Conservation (phyloP, 1,140 invertebrate genomes). For the Apis laboriosa region DNA sequence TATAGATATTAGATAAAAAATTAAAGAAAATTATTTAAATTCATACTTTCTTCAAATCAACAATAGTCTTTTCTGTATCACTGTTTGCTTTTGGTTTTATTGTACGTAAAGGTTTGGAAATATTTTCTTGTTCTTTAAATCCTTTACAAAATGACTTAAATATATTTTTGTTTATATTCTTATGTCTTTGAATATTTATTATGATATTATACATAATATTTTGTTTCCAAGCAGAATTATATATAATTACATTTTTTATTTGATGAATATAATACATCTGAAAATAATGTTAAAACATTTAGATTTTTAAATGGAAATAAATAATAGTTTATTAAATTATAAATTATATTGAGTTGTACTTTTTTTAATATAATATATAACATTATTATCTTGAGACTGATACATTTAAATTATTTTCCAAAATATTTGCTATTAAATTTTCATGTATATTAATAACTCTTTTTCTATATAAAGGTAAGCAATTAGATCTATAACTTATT, state of each 20-base stretch:
- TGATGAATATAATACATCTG: conserved; percentile 69
- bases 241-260: conserved; percentile 40
- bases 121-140: background rate
- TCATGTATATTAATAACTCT: conserved; percentile 77
- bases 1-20: conserved; percentile 6
- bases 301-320: conserved; percentile 9
- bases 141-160: conserved; percentile 40
- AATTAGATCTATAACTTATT: conserved; percentile 76
- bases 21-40: conserved; percentile 5
- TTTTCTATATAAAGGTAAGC: conserved; percentile 72
- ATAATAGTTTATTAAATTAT: conserved; percentile 30
- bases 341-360: conserved; percentile 17
- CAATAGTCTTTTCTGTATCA: conserved; percentile 82
- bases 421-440: conserved; percentile 72
- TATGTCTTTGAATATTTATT: conserved; percentile 19
- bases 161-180: conserved; percentile 23
- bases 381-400: conserved; percentile 60
- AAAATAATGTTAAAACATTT: conserved; percentile 32
- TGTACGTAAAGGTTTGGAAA: conserved; percentile 77
- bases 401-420: conserved; percentile 73
- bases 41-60: conserved; percentile 84
- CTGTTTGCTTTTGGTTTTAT: conserved; percentile 81
- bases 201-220: background rate
- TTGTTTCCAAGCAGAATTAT: conserved; percentile 38
- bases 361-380: background rate